These are phyloP conservation scores for Leuciscus idus DNA, from an alignment of 2,113 vertebrate genomes.

Conservation along the genomic window DNA sequence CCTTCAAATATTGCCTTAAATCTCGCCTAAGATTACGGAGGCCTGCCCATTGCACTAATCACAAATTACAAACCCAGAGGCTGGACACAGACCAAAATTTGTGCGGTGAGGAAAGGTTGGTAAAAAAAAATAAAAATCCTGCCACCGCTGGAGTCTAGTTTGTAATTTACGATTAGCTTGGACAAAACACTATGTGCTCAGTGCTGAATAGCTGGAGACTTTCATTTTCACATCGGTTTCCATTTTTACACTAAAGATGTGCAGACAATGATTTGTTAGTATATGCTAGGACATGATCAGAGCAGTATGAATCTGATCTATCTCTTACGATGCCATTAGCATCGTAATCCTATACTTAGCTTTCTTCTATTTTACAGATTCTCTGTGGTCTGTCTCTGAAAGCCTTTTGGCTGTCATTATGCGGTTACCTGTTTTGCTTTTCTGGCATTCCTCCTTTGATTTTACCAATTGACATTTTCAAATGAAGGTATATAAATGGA, in stretches of 20 bases:
- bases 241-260: constrained; percentile 35
- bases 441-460: constrained; percentile 68
- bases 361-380: constrained; percentile 64
- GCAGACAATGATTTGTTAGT: constrained; percentile 18
- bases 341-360: constrained; percentile 2
- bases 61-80: constrained; percentile 54
- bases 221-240: constrained; percentile 10
- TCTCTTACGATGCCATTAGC: not conserved
- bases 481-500: constrained; percentile 63
- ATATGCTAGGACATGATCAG: not conserved
- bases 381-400: constrained; percentile 63
- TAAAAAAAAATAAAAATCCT: not conserved
- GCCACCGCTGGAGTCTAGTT: constrained; percentile 44
- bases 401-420: constrained; percentile 75
- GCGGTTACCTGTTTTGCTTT: constrained; percentile 70
- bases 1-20: constrained; percentile 46
- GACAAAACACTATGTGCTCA: constrained; percentile 47
- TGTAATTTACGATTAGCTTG: constrained; percentile 52
- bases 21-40: constrained; percentile 46
- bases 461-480: constrained; percentile 65
- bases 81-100: constrained; percentile 54
- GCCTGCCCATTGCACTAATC: constrained; percentile 41
- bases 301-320: constrained; percentile 5
- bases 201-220: constrained; percentile 38
- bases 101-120: constrained; percentile 25